Conservation (phyloP, 1,140 invertebrate species). For the Zaprionus camerounensis region DNA sequence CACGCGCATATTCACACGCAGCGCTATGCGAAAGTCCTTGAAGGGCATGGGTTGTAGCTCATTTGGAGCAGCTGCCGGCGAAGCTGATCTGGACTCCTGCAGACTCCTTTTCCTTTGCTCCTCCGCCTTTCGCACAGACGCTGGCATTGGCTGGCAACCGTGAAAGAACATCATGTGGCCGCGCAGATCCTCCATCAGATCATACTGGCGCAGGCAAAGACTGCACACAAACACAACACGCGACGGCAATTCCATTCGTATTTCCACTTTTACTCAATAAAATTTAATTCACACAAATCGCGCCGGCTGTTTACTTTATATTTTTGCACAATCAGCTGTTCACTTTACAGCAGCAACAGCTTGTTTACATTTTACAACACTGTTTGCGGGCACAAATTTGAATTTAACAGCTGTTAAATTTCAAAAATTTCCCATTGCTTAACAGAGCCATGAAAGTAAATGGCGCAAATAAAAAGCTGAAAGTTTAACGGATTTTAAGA, state of each 20-base stretch:
- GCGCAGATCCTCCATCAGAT: constrained; percentile 84
- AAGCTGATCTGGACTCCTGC: not conserved
- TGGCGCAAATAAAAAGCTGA: rapidly evolving
- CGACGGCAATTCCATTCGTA: constrained; percentile 43
- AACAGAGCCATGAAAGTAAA: not conserved
- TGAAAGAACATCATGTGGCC: constrained; percentile 85
- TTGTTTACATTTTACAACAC: constrained; percentile 2
- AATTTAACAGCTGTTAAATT: constrained; percentile 16
- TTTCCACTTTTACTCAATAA: not conserved
- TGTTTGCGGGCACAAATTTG: not conserved
- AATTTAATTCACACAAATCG: not conserved
- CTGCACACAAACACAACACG: constrained; percentile 85
- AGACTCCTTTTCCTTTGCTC: not conserved
- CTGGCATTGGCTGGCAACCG: constrained; percentile 48
- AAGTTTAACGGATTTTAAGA: not conserved
- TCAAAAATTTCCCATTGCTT: not conserved
- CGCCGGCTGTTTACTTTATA: not conserved
- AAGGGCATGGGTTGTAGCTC: constrained; percentile 71
- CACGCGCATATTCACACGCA: constrained; percentile 56
- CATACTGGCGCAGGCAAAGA: constrained; percentile 85
- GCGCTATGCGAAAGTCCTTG: constrained; percentile 71
- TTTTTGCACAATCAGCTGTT: constrained; percentile 30
- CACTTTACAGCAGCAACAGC: constrained; percentile 7
- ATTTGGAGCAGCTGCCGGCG: constrained; percentile 1
- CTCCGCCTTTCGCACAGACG: constrained; percentile 18